phyloP scores from a whole-genome alignment of 2,113 vertebrate species.

The Suricata suricatta region DNA sequence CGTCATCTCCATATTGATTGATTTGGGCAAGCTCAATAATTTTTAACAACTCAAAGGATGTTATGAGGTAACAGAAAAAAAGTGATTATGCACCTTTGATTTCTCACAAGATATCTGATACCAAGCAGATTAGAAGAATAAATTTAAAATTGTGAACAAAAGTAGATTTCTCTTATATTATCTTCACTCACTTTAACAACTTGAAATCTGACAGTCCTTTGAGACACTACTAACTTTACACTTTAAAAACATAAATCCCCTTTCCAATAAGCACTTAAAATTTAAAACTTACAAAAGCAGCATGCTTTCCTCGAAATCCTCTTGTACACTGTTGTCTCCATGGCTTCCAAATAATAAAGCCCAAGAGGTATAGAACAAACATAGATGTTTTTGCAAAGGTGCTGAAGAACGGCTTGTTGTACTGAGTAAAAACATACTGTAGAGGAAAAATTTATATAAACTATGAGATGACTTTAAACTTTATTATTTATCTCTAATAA shows the following conservation, averaged over 20 bases:
- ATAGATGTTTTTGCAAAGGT: constrained; percentile 98
- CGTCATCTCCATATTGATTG: not conserved
- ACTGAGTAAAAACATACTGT: constrained; percentile 96
- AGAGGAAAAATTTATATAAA: constrained; percentile 74
- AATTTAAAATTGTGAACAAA: constrained; percentile 2
- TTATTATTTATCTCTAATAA: not conserved
- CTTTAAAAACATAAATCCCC: not conserved
- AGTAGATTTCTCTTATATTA: not conserved
- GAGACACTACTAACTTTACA: constrained; percentile 46
- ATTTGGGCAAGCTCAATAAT: not conserved
- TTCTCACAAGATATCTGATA: constrained; percentile 13
- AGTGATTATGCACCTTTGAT: not conserved
- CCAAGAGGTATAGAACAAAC: constrained; percentile 97
- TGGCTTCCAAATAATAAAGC: constrained; percentile 97
- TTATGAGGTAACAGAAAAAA: not conserved
- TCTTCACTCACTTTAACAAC: not conserved
- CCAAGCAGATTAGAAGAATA: not conserved
- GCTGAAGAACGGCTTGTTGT: constrained; percentile 99
- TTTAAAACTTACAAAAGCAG: constrained; percentile 90
- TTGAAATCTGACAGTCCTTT: constrained; percentile 19
- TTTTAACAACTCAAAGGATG: constrained; percentile 25
- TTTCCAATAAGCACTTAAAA: constrained; percentile 34
- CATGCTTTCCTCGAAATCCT: constrained; percentile 88
- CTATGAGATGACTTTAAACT: constrained; percentile 28
- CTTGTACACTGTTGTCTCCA: constrained; percentile 96